Percentiles rank a stretch among this genome's conserved stretches.
These are phyloP conservation scores for Clitarchus hookeri DNA, from an alignment of 2,888 invertebrate species.

Conservation along the genomic window DNA sequence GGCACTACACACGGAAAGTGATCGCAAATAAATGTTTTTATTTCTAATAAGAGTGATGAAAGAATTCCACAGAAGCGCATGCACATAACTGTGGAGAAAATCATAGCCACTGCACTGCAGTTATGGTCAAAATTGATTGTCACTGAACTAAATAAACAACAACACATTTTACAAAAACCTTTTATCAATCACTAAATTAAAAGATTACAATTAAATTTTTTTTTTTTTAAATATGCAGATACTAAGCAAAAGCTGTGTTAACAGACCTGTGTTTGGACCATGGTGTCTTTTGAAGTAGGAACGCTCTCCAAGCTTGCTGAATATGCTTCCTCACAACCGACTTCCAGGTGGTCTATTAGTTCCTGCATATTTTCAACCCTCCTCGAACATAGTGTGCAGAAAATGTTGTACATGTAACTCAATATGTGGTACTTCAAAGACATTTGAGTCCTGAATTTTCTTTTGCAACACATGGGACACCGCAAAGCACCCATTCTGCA, in stretches of 20 bases:
- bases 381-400: neutral
- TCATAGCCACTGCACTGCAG: too few species aligned
- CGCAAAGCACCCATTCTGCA: neutral
- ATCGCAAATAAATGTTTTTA: too few species aligned
- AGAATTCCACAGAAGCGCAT: too few species aligned
- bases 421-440: slow-evolving; percentile 14
- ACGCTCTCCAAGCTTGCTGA: neutral
- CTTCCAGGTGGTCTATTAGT: neutral
- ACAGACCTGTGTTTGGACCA: neutral
- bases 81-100: too few species aligned
- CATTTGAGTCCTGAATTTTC: neutral
- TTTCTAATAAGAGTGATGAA: too few species aligned
- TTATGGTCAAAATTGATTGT: too few species aligned
- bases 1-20: too few species aligned
- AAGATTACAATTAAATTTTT: too few species aligned
- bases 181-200: too few species aligned
- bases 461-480: slow-evolving; percentile 16
- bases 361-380: neutral
- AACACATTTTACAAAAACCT: too few species aligned
- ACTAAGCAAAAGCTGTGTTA: neutral
- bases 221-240: too few species aligned
- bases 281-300: neutral
- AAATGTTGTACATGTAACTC: slow-evolving; percentile 16
- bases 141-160: too few species aligned
- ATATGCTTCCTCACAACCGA: neutral